Base-by-base conservation (phyloP, 2,888 invertebrate genomes). In the Cotesia congregata region DNA sequence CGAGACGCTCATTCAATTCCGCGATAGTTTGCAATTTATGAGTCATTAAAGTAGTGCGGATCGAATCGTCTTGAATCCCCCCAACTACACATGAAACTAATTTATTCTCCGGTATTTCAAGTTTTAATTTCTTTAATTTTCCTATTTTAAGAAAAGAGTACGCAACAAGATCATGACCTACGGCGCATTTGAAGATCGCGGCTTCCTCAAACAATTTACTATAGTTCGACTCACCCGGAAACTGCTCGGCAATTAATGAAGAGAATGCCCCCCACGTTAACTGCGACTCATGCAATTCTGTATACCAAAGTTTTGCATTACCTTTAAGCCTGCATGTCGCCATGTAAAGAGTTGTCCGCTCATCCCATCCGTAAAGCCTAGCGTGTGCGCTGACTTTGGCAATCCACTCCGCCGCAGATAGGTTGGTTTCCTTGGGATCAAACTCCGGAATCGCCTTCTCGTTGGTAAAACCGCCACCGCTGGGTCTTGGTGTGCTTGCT, bases 61-160 rank as follows among this genome's bases (percentile, higher is more conserved):
- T 60, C 9, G 30, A 20, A n/a, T 73, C 78, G 40, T 77, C 75
- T 40, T 71, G 70, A n/a, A 75, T 77, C 17, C 75, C 75, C 7
- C 70, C 71, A 17, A 50, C 59, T 9, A 77, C 72, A 30, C 65
- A 75, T 61, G 74, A 60, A 15, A 77, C 75, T 4, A 75, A 38
- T 38, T 72, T 40, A 1, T 75, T 30, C 20, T 77, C 75, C 9
- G 77, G 68, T 7, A 77, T 67, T 0, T 75, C 75, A 9, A 71
- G 30, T 0, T 72, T 72, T 61, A 17, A 17, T 17, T 17, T 17
- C 17, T 17, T 17, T 1, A 17, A 17, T 17, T 17, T 17, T 17
- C 17, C 17, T 17, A 17, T 17, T 17, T 17, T 17, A 17, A 17
- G 17, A 1, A 17, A 17, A 17, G 17, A 17, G 17, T 17, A 17